Conservation (phyloP, 1,140 invertebrate species). For the Aphelinus atriplicis region DNA sequence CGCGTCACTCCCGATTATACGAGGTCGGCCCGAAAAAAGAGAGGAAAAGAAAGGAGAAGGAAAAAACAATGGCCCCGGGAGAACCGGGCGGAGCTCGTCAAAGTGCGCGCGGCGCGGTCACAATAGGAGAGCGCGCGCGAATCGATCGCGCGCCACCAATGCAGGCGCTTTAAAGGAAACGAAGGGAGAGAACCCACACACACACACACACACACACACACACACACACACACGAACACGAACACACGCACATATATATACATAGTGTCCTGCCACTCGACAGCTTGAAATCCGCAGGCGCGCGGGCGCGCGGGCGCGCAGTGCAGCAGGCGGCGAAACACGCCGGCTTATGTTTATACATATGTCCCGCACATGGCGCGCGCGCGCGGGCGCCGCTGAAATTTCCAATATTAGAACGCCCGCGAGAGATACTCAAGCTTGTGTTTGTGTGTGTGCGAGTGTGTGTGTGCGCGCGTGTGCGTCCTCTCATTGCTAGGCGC, state of each 20-base stretch:
- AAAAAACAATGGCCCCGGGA: too few species aligned
- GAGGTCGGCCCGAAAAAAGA: too few species aligned
- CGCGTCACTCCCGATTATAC: too few species aligned
- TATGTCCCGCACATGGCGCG: slow-evolving; percentile 63
- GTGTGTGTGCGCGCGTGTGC: not conserved
- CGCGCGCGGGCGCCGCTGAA: slow-evolving; percentile 46
- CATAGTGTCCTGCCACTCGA: not conserved
- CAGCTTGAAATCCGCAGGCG: not conserved
- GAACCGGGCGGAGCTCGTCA: too few species aligned
- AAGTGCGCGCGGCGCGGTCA: too few species aligned
- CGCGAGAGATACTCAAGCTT: slow-evolving; percentile 55
- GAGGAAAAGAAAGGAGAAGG: too few species aligned
- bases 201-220: too few species aligned
- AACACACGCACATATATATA: not conserved
- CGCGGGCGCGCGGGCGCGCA: not conserved
- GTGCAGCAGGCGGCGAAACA: slow-evolving; percentile 46
- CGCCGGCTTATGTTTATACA: slow-evolving; percentile 63
- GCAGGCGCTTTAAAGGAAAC: too few species aligned
- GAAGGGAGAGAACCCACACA: too few species aligned
- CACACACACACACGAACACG: not conserved
- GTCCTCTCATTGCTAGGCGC: not conserved
- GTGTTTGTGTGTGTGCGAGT: slow-evolving; percentile 24
- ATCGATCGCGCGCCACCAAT: too few species aligned
- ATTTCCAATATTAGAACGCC: slow-evolving; percentile 62
- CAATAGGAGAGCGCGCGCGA: too few species aligned